Percentiles rank a stretch among this genome's conserved stretches.
These are phyloP conservation scores for Papilio polyxenes DNA, from an alignment of 1,140 invertebrate species.

Conservation along the genomic window DNA sequence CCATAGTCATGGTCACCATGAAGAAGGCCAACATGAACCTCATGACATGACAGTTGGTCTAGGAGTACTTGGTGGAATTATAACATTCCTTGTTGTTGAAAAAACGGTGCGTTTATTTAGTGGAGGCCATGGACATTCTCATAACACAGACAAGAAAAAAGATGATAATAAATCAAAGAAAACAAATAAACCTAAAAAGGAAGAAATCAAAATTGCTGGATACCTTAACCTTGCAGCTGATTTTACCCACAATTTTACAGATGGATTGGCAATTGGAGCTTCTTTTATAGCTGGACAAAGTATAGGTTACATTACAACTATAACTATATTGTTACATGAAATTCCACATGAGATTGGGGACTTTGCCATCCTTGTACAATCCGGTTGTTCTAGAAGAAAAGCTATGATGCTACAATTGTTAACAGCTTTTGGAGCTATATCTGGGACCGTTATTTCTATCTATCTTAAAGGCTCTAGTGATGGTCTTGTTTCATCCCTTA, in stretches of 20 bases:
- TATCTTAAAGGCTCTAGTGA: constrained; percentile 87
- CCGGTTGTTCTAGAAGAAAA: constrained; percentile 93
- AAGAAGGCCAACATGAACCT: constrained; percentile 76
- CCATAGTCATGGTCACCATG: constrained; percentile 82
- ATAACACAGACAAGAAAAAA: constrained; percentile 76
- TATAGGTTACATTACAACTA: constrained; percentile 92
- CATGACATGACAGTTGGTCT: constrained; percentile 94
- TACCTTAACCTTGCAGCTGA: constrained; percentile 97
- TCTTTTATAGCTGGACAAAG: constrained; percentile 95
- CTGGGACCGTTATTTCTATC: constrained; percentile 93
- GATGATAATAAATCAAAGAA: constrained; percentile 73
- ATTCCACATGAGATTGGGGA: constrained; percentile 99
- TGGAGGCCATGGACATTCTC: constrained; percentile 85
- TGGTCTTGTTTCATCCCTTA: constrained; percentile 89
- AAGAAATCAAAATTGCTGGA: constrained; percentile 94
- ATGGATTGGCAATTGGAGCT: constrained; percentile 97
- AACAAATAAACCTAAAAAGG: constrained; percentile 74
- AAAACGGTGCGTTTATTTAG: constrained; percentile 95
- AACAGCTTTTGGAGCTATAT: constrained; percentile 96
- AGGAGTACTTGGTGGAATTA: constrained; percentile 94
- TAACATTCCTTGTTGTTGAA: constrained; percentile 95
- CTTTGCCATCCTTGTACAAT: constrained; percentile 97
- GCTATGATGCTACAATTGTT: constrained; percentile 95
- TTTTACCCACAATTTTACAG: constrained; percentile 98
- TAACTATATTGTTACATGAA: constrained; percentile 97